Evolutionary conservation across 2,797 vertebrate species (phyloP), one percentile per base, ranked within the genome.

Genomic region (Petrocephalus sullivani): DNA sequence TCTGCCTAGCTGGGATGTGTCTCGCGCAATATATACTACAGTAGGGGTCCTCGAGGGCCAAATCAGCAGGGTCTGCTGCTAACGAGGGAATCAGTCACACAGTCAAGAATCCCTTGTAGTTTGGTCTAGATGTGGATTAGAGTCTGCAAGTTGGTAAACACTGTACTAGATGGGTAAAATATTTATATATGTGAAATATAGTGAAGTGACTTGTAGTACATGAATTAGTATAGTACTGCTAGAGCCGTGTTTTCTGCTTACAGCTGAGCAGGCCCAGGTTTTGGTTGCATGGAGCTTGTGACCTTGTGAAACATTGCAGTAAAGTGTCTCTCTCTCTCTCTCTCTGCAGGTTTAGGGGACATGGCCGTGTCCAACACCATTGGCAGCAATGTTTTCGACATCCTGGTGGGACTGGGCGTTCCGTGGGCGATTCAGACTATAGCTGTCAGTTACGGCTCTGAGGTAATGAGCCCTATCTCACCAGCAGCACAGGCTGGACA

Each of bases 311-410:
- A 81, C 21, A 33, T 61, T 16, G 33, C n/a, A 16, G 56, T 75
- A 14, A 57, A 85, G 28, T 51, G 2, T 58, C 53, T 41, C 49
- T 87, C 89, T 9, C 7, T 64, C 61, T 57, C 75, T 21, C 86
- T 90, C 46, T 87, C 88, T 87, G 78, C 41, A 93, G 95, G 96
- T 56, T 95, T 97, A 0, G 96, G 96, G 78, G 95, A 97, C 89
- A 97, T 97, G 96, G 96, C 96, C 0, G 96, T 97, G 4, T 96
- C 96, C 61, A 96, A 97, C 84, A 96, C 95, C 88, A 93, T 97
- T 23, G 96, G 96, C 83, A 97, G 96, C 90, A 97, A 97, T 0
- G 95, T 97, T 33, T 97, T 97, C 89, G 96, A 97, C 91, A 97
- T 97, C 90, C 94, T 97, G 0, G 95, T 97, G 84, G 96, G 96